A percentile compares a stretch with the other conserved stretches of the same genome.
These are phyloP conservation scores for Entelurus aequoreus DNA, from an alignment of 2,113 vertebrate genomes.

Conservation along the genomic window DNA sequence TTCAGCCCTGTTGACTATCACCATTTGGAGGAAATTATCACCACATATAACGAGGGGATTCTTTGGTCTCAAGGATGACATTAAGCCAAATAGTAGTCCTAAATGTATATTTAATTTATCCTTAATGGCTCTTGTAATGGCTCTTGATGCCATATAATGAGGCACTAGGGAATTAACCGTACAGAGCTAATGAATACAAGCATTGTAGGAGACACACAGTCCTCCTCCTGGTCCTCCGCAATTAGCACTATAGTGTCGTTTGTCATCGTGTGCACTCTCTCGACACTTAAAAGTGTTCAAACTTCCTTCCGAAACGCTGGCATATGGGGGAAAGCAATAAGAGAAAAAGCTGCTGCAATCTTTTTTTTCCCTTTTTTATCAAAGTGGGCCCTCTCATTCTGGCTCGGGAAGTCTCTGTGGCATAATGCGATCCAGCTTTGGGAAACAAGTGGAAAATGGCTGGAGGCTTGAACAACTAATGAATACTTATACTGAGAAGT, in stretches of 20 bases:
- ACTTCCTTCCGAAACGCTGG: slow-evolving; percentile 42
- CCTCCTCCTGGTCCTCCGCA: slow-evolving; percentile 1
- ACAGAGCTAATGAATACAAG: slow-evolving; percentile 2
- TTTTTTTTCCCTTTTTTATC: slow-evolving; percentile 43
- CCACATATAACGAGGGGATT: neutral
- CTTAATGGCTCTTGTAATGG: slow-evolving; percentile 8
- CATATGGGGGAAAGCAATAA: slow-evolving; percentile 37
- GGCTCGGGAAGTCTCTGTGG: slow-evolving; percentile 56
- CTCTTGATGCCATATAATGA: slow-evolving; percentile 12
- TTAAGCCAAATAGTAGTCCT: slow-evolving; percentile 1
- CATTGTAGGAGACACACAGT: neutral
- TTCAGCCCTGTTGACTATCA: neutral
- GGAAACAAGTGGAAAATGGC: slow-evolving; percentile 74
- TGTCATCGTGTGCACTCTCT: slow-evolving; percentile 38
- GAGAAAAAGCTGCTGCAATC: slow-evolving; percentile 53
- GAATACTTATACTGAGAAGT: slow-evolving; percentile 59
- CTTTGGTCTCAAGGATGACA: neutral
- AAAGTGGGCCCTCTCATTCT: slow-evolving; percentile 58
- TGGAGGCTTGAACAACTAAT: slow-evolving; percentile 68
- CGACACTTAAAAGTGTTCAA: slow-evolving; percentile 49
- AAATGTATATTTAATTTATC: slow-evolving; percentile 5
- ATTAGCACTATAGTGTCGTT: slow-evolving; percentile 22
- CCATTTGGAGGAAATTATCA: neutral
- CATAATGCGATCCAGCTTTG: slow-evolving; percentile 71
- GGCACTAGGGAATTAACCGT: slow-evolving; percentile 3